A percentile compares a stretch with the other conserved stretches of the same genome.
These are phyloP conservation scores for Herminia tarsipennalis DNA, from an alignment of 2,888 invertebrate genomes.

Conservation along the genomic window DNA sequence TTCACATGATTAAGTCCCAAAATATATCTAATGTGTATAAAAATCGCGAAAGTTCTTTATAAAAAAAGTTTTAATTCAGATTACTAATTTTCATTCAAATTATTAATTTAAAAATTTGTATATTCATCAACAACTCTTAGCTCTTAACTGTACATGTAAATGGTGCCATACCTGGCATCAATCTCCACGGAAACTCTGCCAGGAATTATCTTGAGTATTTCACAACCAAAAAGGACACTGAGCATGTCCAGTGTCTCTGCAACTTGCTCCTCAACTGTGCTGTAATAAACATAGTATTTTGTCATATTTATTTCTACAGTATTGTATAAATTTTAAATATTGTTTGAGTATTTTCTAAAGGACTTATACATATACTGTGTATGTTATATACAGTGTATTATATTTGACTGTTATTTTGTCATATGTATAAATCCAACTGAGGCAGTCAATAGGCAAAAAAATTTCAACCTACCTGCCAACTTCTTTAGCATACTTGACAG, in stretches of 20 bases:
- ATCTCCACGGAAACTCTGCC: constrained; percentile 99
- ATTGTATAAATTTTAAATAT: no score
- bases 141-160: not conserved
- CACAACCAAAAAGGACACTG: constrained; percentile 97
- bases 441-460: not conserved
- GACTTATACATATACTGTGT: no score
- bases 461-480: constrained; percentile 65
- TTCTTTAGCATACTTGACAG: constrained; percentile 92
- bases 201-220: constrained; percentile 98
- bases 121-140: no score
- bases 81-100: no score
- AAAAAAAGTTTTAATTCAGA: no score
- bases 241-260: constrained; percentile 96
- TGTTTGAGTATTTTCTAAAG: no score
- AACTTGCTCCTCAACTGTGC: constrained; percentile 90
- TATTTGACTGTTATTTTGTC: not conserved
- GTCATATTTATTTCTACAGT: not conserved
- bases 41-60: no score
- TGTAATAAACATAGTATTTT: constrained; percentile 65
- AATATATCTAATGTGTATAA: no score
- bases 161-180: constrained; percentile 90
- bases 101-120: no score
- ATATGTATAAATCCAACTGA: not conserved
- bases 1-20: no score
- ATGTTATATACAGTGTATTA: no score